Percentiles rank a stretch among this genome's conserved stretches.
Conservation (phyloP, 2,888 invertebrate species). For the Andrena dorsata region DNA sequence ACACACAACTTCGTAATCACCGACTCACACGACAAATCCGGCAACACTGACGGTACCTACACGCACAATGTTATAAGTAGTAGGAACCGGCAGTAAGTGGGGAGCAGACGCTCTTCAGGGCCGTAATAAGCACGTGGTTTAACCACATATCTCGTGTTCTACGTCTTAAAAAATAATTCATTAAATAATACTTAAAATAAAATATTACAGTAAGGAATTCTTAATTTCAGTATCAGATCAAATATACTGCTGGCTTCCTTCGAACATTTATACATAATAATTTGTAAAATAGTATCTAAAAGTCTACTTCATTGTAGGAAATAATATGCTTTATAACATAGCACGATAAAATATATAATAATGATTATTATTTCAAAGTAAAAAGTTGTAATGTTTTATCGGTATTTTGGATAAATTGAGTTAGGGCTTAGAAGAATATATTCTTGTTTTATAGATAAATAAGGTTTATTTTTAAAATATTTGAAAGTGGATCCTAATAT, state of each 20-base stretch:
- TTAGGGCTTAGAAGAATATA: too few relatives aligned
- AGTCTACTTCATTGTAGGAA: too few relatives aligned
- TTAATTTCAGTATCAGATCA: neutral
- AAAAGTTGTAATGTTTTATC: too few relatives aligned
- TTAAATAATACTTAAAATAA: neutral
- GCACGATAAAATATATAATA: too few relatives aligned
- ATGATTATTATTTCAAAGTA: too few relatives aligned
- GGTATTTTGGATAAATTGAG: too few relatives aligned
- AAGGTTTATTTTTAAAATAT: too few relatives aligned
- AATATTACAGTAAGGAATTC: neutral
- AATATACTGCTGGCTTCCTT: neutral
- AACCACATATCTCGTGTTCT: neutral
- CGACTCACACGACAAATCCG: conserved; percentile 20
- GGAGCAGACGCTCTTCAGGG: conserved; percentile 54
- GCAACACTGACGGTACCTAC: conserved; percentile 48
- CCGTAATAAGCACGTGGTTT: conserved; percentile 41
- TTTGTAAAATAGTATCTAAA: neutral
- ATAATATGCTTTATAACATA: too few relatives aligned
- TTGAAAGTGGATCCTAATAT: too few relatives aligned
- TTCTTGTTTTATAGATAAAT: too few relatives aligned
- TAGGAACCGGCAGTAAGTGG: conserved; percentile 12
- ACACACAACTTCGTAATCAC: neutral
- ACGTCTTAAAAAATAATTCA: neutral
- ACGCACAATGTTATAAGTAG: conserved; percentile 38
- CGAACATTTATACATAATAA: neutral